A percentile compares a stretch with the other conserved stretches of the same genome.
Evolutionary conservation across 1,140 invertebrate species (phyloP).

Genomic region (Patella vulgata): DNA sequence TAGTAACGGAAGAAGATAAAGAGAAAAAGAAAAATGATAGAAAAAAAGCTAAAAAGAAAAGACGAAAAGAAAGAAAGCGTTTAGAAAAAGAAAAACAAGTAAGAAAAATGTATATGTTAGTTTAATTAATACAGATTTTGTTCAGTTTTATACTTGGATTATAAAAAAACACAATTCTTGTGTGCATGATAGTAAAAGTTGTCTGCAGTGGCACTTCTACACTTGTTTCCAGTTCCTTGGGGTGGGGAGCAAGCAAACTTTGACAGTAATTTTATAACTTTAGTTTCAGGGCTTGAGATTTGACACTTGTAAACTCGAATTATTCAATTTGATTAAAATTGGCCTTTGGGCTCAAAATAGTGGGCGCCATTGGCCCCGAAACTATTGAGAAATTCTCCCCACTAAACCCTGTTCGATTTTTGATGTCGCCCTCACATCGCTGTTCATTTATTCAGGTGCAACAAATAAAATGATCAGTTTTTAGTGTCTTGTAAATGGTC

Average conservation of each 20-base stretch:
- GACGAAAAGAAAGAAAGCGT: conserved; percentile 60
- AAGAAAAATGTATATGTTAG: conserved; percentile 10
- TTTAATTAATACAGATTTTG: background rate
- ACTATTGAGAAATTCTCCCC: no score
- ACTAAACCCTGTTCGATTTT: no score
- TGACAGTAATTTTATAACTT: background rate
- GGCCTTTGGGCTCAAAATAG: no score
- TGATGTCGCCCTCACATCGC: no score
- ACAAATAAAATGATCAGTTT: no score
- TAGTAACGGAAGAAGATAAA: conserved; percentile 64
- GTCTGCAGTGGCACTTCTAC: background rate
- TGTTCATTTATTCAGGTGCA: no score
- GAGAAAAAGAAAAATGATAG: conserved; percentile 61
- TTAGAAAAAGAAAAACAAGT: conserved; percentile 51
- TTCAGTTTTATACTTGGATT: background rate
- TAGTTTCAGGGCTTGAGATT: background rate
- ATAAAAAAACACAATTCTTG: background rate
- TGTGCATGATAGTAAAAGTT: background rate
- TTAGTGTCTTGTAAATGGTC: no score
- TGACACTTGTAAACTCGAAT: no score
- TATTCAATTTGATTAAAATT: no score
- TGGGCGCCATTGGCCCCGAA: no score
- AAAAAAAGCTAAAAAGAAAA: conserved; percentile 63
- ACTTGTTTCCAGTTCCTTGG: background rate
- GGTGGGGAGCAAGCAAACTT: background rate